phyloP scores from a whole-genome alignment of 2,888 invertebrate genomes.

The Tachina lurida region DNA sequence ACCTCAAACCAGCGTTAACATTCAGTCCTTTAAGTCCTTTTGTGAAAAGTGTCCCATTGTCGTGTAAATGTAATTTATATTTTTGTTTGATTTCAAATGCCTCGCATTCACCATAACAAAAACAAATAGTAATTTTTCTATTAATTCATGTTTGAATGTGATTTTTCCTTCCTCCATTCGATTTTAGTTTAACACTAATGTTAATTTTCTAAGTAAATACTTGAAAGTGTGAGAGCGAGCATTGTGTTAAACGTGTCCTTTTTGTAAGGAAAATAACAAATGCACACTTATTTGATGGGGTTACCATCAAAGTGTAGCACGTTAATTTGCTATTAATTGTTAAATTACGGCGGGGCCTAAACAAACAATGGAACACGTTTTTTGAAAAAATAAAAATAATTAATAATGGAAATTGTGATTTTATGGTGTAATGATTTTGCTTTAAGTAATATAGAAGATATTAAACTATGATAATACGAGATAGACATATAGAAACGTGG shows the following conservation, averaged over 20 bases:
- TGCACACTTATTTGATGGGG: constrained; percentile 1
- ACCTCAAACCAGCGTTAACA: constrained; percentile 17
- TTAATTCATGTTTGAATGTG: constrained; percentile 61
- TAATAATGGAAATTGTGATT: constrained; percentile 10
- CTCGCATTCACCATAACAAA: constrained; percentile 10
- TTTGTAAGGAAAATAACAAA: constrained; percentile 30
- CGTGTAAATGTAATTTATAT: constrained; percentile 61
- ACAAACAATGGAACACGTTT: constrained; percentile 51
- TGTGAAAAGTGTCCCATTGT: constrained; percentile 39
- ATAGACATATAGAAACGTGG: no score
- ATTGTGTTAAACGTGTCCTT: constrained; percentile 66
- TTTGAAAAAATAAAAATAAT: neutral
- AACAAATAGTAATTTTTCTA: constrained; percentile 68
- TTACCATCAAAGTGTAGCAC: constrained; percentile 76
- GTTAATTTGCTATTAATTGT: constrained; percentile 82
- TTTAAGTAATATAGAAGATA: neutral
- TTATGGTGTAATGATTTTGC: neutral
- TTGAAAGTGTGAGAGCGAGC: constrained; percentile 61
- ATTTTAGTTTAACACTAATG: constrained; percentile 57
- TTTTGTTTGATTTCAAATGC: constrained; percentile 58
- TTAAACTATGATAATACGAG: no score
- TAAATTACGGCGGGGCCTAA: constrained; percentile 61
- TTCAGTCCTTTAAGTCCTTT: constrained; percentile 19
- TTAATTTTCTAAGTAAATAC: constrained; percentile 69
- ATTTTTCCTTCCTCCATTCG: constrained; percentile 47